These are phyloP conservation scores for Amaurobius ferox DNA, from an alignment of 2,888 invertebrate genomes.

Conservation along the genomic window DNA sequence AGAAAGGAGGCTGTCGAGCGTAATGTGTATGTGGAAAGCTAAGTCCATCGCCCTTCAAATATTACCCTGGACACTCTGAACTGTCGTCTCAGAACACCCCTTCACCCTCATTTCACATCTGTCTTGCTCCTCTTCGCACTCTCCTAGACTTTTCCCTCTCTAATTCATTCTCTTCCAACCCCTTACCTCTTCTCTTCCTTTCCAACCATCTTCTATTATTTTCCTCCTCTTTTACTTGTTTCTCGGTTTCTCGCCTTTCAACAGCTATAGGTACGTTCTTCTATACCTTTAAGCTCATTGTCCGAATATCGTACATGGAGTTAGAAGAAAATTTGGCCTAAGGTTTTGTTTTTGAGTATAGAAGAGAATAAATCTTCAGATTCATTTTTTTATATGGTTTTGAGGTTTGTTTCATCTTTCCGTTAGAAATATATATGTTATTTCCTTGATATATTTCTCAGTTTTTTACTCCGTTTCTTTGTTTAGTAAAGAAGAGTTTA, in stretches of 20 bases:
- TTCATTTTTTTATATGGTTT: conserved; percentile 28
- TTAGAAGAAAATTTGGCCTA: conserved; percentile 35
- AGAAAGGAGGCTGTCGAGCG: conserved; percentile 19
- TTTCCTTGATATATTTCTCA: conserved; percentile 49
- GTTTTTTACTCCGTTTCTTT: conserved; percentile 43
- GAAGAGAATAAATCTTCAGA: conserved; percentile 54
- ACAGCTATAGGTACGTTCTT: conserved; percentile 1
- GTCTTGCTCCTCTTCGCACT: conserved; percentile 27
- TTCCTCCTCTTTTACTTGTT: conserved; percentile 31
- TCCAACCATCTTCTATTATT: conserved; percentile 23
- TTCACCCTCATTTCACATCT: conserved; percentile 59
- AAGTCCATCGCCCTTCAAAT: conserved; percentile 41
- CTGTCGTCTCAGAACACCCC: conserved; percentile 51
- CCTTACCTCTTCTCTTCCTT: not conserved
- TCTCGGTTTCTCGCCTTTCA: conserved; percentile 50
- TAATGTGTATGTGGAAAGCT: conserved; percentile 37
- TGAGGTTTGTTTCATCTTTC: conserved; percentile 61
- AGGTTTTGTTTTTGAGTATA: conserved; percentile 41
- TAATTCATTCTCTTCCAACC: conserved; percentile 1
- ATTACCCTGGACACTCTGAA: conserved; percentile 45
- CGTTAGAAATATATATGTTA: conserved; percentile 41
- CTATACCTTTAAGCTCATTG: conserved; percentile 53
- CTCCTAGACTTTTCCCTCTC: not conserved
- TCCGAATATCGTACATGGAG: conserved; percentile 41
- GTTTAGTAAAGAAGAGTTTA: conserved; percentile 57